Base-by-base conservation (phyloP, 2,113 vertebrate genomes). In the Malurus cyaneus region DNA sequence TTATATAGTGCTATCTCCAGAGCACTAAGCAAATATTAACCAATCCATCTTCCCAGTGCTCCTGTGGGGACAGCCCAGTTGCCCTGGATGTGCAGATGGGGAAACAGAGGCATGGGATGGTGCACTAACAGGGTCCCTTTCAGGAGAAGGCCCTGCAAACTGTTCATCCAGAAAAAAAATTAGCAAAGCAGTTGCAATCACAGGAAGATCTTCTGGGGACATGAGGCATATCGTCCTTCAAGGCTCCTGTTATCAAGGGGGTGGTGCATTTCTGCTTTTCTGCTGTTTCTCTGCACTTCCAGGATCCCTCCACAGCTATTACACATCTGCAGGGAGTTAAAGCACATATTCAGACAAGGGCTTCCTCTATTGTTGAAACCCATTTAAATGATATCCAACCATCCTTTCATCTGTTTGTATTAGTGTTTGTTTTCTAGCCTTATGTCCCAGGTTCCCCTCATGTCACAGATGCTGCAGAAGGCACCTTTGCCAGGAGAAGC, bases 1-100 rank as follows among this genome's bases (percentile, higher is more conserved):
- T 93, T 94, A 82, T 87, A 97, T 41, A 94, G 73, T 49, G 62
- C 78, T 95, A 82, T 96, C 94, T 95, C 41, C 49, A 92, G 65
- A 92, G 61, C 59, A 72, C 74, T 91, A 84, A 92, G 62, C 12
- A 94, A 94, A 82, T 94, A 87, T 95, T 94, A 93, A 92, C 87
- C 56, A 65, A 82, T 91, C 91, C 78, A 86, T 92, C 93, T 95
- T 94, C 70, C 57, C 61, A 47, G 28, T 1, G 14, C 17, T 92
- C 53, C 84, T 62, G 25, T 91, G 87, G 66, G 8, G 70, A 85
- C 81, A 92, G 84, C 24, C 32, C 70, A 57, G 57, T 42, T 80
- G 53, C 26, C 25, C 61, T 67, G 54, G 32, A 32, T 50, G 82
- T 72, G 39, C 36, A 76, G 32, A 11, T 52, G 65, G 66, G 31